Percentiles rank a stretch among this genome's conserved stretches.
phyloP scores from a whole-genome alignment of 2,113 vertebrate genomes.

The Cololabis saira region DNA sequence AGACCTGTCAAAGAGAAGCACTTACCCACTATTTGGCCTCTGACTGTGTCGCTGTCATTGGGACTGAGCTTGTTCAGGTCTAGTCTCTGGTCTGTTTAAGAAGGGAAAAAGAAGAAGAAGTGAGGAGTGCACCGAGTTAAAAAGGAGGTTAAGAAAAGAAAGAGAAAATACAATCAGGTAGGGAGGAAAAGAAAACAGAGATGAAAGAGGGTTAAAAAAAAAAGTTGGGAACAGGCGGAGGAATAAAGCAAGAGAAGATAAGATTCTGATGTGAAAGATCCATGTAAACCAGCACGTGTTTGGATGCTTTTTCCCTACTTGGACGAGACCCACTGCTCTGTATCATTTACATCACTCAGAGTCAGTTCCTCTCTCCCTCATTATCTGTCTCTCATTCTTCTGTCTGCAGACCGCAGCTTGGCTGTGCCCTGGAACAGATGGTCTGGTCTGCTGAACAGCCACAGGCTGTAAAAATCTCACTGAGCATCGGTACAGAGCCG shows the following conservation, averaged over 20 bases:
- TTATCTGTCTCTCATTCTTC: constrained; percentile 63
- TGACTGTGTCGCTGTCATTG: constrained; percentile 97
- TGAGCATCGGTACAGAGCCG: constrained; percentile 57
- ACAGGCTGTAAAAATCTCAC: constrained; percentile 67
- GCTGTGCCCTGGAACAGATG: constrained; percentile 67
- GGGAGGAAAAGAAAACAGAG: constrained; percentile 6
- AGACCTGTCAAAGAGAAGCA: constrained; percentile 11
- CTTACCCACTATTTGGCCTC: constrained; percentile 98
- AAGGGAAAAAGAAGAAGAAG: constrained; percentile 1
- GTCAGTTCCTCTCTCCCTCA: constrained; percentile 49
- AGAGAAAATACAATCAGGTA: not conserved
- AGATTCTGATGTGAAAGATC: constrained; percentile 34
- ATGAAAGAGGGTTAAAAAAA: constrained; percentile 30
- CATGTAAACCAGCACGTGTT: constrained; percentile 48
- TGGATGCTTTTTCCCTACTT: constrained; percentile 13
- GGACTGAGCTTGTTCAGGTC: constrained; percentile 98
- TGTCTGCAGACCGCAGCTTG: constrained; percentile 61
- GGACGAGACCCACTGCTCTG: constrained; percentile 42
- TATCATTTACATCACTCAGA: constrained; percentile 67
- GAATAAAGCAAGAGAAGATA: not conserved
- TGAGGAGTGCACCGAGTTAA: not conserved
- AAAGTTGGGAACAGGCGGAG: not conserved
- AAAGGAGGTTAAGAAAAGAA: not conserved
- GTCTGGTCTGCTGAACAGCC: constrained; percentile 60
- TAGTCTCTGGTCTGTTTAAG: constrained; percentile 91